These are phyloP conservation scores for Takifugu flavidus DNA, from an alignment of 2,113 vertebrate genomes.

Conservation along the genomic window DNA sequence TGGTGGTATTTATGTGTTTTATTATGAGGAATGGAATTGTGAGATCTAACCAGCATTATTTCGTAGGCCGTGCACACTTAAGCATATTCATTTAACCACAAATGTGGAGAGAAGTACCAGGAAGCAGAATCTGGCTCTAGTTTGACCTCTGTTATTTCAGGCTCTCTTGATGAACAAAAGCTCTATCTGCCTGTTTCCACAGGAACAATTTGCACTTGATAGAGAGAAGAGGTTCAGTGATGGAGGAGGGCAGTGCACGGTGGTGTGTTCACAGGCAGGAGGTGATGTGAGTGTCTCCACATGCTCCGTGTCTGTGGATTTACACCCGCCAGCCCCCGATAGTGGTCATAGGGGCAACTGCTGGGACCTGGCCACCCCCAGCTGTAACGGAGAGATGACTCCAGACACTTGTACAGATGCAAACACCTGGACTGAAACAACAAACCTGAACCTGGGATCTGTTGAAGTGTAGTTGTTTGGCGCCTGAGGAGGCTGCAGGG, in stretches of 20 bases:
- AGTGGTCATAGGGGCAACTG: too few species aligned
- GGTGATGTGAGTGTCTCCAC: conserved; percentile 66
- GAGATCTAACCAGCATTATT: conserved; percentile 38
- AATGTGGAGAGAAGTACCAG: conserved; percentile 7
- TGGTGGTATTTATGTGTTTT: background rate
- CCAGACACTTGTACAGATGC: conserved; percentile 6
- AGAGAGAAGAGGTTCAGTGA: conserved; percentile 51
- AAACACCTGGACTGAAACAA: conserved; percentile 27
- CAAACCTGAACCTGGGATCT: background rate
- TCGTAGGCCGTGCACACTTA: background rate
- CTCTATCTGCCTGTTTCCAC: conserved; percentile 52
- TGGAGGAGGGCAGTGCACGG: conserved; percentile 40
- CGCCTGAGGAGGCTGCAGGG: background rate
- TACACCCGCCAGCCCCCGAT: conserved; percentile 28
- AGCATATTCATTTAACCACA: background rate
- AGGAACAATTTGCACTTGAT: conserved; percentile 67
- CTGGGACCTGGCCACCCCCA: too few species aligned
- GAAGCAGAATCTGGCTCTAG: conserved; percentile 12
- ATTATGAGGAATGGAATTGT: background rate
- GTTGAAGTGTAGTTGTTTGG: too few species aligned
- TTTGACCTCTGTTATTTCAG: conserved; percentile 26
- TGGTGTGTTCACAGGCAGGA: conserved; percentile 54
- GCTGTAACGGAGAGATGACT: conserved; percentile 13
- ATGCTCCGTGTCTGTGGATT: conserved; percentile 67
- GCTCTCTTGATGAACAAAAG: conserved; percentile 34